A percentile compares a stretch with the other conserved stretches of the same genome.
Evolutionary conservation across 2,797 vertebrate genomes (phyloP).

Genomic region (Malacoraja senta): DNA sequence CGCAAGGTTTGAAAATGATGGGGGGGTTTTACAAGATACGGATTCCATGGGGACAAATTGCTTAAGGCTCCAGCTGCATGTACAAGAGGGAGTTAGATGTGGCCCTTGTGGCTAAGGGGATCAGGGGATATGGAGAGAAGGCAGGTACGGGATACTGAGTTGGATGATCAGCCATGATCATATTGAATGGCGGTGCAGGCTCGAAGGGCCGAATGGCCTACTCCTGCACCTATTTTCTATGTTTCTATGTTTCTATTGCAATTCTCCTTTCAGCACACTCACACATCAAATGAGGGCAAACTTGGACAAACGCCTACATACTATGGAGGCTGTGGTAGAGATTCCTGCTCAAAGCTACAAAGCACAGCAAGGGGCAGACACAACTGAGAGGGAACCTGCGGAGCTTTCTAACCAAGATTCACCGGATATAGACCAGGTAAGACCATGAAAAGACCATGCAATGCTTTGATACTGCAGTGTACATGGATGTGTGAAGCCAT

Average conservation of each 20-base stretch:
- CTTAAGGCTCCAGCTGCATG: not conserved
- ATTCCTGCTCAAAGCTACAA: not conserved
- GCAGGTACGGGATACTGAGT: too few relatives aligned
- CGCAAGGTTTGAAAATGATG: not conserved
- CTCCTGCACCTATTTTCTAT: too few relatives aligned
- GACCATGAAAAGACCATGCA: not conserved
- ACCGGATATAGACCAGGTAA: not conserved
- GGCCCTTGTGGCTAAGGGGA: too few relatives aligned
- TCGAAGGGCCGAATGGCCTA: too few relatives aligned
- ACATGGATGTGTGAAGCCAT: too few relatives aligned
- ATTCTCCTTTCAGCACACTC: not conserved
- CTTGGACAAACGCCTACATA: not conserved
- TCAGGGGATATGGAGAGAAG: too few relatives aligned
- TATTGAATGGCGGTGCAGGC: too few relatives aligned
- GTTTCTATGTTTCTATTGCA: not conserved
- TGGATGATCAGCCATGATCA: too few relatives aligned
- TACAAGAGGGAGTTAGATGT: too few relatives aligned
- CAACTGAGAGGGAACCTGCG: not conserved
- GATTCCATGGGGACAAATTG: not conserved
- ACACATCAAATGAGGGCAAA: not conserved
- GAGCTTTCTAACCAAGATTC: too few relatives aligned
- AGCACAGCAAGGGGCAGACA: too few relatives aligned
- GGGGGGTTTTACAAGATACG: not conserved
- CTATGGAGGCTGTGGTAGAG: not conserved
- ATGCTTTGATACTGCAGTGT: not conserved